Evolutionary conservation across 2,113 vertebrate genomes (phyloP).

Genomic region (Nicator chloris): DNA sequence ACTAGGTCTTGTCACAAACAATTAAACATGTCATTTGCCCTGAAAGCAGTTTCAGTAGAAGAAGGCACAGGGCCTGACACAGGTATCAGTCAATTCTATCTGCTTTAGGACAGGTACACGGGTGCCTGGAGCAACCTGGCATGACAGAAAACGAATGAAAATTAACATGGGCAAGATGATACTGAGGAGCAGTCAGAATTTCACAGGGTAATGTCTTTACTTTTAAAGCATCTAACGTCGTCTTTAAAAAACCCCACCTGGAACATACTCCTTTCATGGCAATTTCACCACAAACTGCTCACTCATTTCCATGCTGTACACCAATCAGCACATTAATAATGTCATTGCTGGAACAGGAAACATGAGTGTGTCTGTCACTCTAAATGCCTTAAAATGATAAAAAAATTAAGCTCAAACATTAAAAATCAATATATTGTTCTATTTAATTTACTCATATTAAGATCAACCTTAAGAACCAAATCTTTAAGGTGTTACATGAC

Average conservation of each 20-base stretch:
- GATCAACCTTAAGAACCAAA: neutral
- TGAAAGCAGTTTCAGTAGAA: neutral
- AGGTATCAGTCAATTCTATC: neutral
- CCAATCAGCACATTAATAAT: neutral
- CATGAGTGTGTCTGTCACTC: neutral
- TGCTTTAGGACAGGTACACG: neutral
- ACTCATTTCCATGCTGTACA: neutral
- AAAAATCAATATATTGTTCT: conserved; percentile 46
- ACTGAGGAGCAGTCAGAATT: neutral
- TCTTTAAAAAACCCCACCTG: neutral
- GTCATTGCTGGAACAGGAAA: neutral
- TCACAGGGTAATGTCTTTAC: neutral
- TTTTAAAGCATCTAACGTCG: neutral
- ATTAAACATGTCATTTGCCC: neutral
- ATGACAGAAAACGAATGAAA: neutral
- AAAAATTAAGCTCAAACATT: neutral
- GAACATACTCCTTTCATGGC: neutral
- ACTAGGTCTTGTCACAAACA: neutral
- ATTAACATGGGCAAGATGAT: neutral
- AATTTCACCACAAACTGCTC: neutral
- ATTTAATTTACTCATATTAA: conserved; percentile 11
- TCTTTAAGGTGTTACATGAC: neutral
- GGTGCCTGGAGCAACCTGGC: neutral
- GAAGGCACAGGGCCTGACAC: neutral
- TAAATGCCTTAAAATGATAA: neutral